A percentile compares a stretch with the other conserved stretches of the same genome.
Conservation (phyloP, 1,140 invertebrate genomes). For the Trichonephila clavipes region DNA sequence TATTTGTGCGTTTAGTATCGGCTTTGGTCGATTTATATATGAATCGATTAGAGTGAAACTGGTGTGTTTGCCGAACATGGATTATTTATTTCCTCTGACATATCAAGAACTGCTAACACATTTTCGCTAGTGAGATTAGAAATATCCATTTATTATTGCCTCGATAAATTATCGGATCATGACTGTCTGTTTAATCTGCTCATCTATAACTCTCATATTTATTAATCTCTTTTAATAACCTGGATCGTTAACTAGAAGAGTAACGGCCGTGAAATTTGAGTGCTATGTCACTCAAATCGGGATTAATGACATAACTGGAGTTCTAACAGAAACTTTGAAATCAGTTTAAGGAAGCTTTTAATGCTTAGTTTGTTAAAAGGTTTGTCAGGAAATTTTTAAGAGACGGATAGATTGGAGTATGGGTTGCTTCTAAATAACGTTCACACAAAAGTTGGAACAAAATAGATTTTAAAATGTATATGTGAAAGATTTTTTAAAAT, state of each 20-base stretch:
- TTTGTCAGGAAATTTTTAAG: too few species aligned
- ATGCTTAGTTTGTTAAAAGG: too few species aligned
- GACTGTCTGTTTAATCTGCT: not conserved
- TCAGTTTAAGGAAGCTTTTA: too few species aligned
- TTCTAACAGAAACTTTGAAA: too few species aligned
- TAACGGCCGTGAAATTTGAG: not conserved
- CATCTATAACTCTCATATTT: not conserved
- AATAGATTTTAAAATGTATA: too few species aligned
- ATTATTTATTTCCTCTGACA: constrained; percentile 5
- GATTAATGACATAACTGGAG: not conserved
- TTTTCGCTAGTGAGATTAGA: not conserved
- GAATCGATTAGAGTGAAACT: not conserved
- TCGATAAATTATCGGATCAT: not conserved
- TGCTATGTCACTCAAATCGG: not conserved
- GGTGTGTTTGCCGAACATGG: not conserved
- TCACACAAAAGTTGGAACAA: too few species aligned
- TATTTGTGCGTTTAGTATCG: not conserved
- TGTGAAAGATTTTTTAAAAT: too few species aligned
- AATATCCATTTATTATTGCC: not conserved
- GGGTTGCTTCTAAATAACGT: too few species aligned
- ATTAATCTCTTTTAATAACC: not conserved
- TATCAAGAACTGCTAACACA: constrained; percentile 11
- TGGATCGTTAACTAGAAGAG: not conserved
- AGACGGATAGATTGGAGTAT: too few species aligned
- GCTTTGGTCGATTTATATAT: too few species aligned